These are phyloP conservation scores for Thryonomys swinderianus DNA, from an alignment of 2,113 vertebrate species.

Conservation along the genomic window DNA sequence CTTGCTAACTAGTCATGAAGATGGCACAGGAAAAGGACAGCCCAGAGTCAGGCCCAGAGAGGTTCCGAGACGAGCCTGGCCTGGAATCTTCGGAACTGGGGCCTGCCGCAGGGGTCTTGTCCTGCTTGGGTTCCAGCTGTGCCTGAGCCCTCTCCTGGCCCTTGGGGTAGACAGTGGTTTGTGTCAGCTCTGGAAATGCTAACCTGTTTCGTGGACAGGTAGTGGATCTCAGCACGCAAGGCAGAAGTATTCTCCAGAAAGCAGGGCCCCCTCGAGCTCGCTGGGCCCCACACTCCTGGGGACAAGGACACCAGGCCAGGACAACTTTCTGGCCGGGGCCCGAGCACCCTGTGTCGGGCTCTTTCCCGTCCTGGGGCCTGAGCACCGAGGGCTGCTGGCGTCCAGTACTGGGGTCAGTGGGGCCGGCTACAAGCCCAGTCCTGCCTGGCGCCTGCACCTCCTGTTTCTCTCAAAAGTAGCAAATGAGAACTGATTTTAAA, in stretches of 20 bases:
- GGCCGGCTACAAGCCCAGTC: neutral
- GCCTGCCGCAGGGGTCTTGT: neutral
- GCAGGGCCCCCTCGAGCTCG: neutral
- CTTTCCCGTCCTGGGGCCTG: neutral
- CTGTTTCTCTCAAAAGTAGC: neutral
- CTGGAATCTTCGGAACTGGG: neutral
- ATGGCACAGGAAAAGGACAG: too few species aligned
- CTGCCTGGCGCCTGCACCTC: neutral
- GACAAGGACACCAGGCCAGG: neutral
- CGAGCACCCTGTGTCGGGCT: neutral
- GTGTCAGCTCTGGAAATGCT: neutral
- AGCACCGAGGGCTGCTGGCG: accelerated
- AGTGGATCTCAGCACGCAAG: neutral
- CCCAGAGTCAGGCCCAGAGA: neutral
- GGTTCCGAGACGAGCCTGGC: neutral
- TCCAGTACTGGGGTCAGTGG: neutral
- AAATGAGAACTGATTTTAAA: neutral
- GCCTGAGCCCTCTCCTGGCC: neutral
- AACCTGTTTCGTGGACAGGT: accelerated
- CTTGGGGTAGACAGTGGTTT: neutral
- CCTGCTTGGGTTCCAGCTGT: neutral
- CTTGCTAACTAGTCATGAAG: accelerated
- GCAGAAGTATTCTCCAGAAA: neutral
- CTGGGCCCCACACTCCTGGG: neutral
- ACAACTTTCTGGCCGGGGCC: neutral